These are phyloP conservation scores for Thumatha senex DNA, from an alignment of 2,888 invertebrate genomes.

Conservation along the genomic window DNA sequence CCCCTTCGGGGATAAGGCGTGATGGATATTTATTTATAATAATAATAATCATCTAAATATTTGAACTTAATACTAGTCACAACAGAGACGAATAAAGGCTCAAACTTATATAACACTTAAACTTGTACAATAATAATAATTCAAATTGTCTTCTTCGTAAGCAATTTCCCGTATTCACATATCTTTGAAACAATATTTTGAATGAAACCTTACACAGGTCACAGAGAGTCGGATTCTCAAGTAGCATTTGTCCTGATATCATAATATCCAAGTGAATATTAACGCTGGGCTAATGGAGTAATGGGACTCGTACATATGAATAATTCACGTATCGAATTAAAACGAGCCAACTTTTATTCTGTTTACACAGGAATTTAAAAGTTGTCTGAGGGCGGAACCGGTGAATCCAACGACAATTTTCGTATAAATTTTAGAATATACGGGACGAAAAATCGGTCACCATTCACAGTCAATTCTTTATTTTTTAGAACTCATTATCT, in stretches of 20 bases:
- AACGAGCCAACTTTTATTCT: conserved; percentile 48
- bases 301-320: conserved; percentile 50
- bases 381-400: conserved; percentile 31
- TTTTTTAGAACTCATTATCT: too few relatives aligned
- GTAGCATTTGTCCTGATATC: conserved; percentile 19
- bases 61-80: neutral
- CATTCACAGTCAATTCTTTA: too few relatives aligned
- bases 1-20: too few relatives aligned
- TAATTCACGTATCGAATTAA: conserved; percentile 56
- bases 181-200: conserved; percentile 27
- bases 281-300: conserved; percentile 52
- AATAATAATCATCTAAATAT: too few relatives aligned
- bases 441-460: conserved; percentile 6
- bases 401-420: conserved; percentile 44
- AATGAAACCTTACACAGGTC: conserved; percentile 8
- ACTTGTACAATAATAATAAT: conserved; percentile 46
- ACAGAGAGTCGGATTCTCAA: conserved; percentile 17
- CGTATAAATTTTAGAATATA: conserved; percentile 28
- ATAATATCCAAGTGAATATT: conserved; percentile 51
- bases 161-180: conserved; percentile 45
- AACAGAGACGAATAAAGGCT: conserved; percentile 28
- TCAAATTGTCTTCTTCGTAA: conserved; percentile 46
- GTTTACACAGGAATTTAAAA: conserved; percentile 56
- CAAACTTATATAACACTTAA: conserved; percentile 42
- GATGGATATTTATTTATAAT: too few relatives aligned